phyloP scores from a whole-genome alignment of 2,113 vertebrate genomes.

The Bos taurus region ARS-UCD2.0 NC_037337.1:29343001-29343500 shows the following conservation, averaged over 20 bases:
- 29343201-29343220: slow-evolving; percentile 47
- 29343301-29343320: not conserved
- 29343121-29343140: not conserved
- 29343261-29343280: not conserved
- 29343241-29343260: not conserved
- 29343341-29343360: not conserved
- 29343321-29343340: not conserved
- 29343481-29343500: not conserved
- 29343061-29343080: not conserved
- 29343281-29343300: not conserved
- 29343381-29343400: not conserved
- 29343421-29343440: not conserved
- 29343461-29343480: not conserved
- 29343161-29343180: not conserved
- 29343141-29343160: not conserved
- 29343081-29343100: not conserved
- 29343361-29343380: not conserved
- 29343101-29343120: not conserved
- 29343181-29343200: not conserved
- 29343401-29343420: not conserved
- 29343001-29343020: not conserved
- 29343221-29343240: not conserved
- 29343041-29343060: not conserved
- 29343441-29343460: not conserved
- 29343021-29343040: not conserved